Evolutionary conservation across 1,140 invertebrate genomes (phyloP).

Genomic region (Sarcophaga peregrina): DNA sequence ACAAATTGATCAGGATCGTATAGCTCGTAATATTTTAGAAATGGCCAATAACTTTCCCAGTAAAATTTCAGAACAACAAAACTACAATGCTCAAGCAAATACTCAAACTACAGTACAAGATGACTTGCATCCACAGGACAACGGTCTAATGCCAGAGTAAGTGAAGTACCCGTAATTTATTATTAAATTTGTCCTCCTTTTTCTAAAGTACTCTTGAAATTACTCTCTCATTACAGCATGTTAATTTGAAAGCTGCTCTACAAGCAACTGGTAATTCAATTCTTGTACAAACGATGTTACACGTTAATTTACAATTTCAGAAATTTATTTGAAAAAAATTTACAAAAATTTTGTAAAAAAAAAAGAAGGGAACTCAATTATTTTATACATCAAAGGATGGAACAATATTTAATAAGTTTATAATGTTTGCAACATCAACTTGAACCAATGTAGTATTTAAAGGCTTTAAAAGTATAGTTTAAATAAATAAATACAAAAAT

Average conservation of each 20-base stretch:
- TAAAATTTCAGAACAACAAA: background rate
- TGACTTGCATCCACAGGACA: background rate
- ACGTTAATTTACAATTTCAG: background rate
- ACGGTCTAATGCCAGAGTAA: slow-evolving; percentile 28
- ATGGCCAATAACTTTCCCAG: slow-evolving; percentile 59
- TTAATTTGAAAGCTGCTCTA: slow-evolving; percentile 6
- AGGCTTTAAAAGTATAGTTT: background rate
- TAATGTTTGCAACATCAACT: background rate
- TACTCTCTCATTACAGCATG: slow-evolving; percentile 2
- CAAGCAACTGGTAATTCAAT: background rate
- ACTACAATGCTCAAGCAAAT: background rate
- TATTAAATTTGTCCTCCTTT: background rate
- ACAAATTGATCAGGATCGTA: slow-evolving; percentile 59
- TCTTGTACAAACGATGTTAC: background rate
- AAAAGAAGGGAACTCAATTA: background rate
- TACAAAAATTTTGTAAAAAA: background rate
- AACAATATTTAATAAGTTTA: background rate
- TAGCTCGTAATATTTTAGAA: slow-evolving; percentile 58
- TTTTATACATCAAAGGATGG: too few species aligned
- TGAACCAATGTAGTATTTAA: background rate
- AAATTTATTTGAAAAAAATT: background rate
- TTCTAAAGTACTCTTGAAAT: background rate
- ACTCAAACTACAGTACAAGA: background rate
- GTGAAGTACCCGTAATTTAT: background rate
- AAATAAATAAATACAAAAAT: background rate